Evolutionary conservation across 2,888 invertebrate species (phyloP), one percentile per base, ranked within the genome.

Genomic region (Caenorhabditis macrosperma): DNA sequence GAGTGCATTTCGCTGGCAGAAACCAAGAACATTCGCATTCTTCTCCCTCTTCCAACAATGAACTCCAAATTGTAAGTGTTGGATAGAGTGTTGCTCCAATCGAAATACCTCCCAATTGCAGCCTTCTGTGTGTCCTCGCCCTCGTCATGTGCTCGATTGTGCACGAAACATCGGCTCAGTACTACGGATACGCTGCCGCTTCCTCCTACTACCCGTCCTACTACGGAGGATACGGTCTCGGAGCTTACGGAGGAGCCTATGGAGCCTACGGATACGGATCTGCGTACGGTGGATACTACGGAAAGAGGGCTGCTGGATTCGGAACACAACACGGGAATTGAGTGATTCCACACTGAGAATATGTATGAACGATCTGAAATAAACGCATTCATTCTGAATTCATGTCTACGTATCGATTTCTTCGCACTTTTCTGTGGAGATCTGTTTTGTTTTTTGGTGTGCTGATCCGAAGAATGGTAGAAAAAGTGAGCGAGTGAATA

Each of bases 61-160:
- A 57, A 57, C 57, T 17, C 57, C 57, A 57, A 57, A 24, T 57
- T 57, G 57, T 57, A 38, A 57, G 57, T 57, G n/a, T 5, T 17
- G 9, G 26, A 3, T n/a, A n/a, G n/a, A n/a, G n/a, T 6, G 30
- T 4, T 26, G 12, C 15, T 17, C 1, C 9, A 7, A 2, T n/a
- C 26, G 12, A 52, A 7, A 26, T 5, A 24, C 12, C 35, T 12
- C 48, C 10, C 12, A 67, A 20, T 69, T 69, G 9, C 61, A 71
- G 71, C 46, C 61, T 71, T 33, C 71, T 71, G 61, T 71, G 71
- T 41, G 61, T 61, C 2, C 52, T 71, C 52, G 71, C 71, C 52
- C 20, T 71, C 52, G 61, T 61, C 71, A 61, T 71, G 71, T 71
- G 71, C 60, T 71, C 71, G 12, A 54, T 71, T 54, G 61, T 71